phyloP scores from a whole-genome alignment of 2,797 vertebrate species.

The Menidia menidia region DNA sequence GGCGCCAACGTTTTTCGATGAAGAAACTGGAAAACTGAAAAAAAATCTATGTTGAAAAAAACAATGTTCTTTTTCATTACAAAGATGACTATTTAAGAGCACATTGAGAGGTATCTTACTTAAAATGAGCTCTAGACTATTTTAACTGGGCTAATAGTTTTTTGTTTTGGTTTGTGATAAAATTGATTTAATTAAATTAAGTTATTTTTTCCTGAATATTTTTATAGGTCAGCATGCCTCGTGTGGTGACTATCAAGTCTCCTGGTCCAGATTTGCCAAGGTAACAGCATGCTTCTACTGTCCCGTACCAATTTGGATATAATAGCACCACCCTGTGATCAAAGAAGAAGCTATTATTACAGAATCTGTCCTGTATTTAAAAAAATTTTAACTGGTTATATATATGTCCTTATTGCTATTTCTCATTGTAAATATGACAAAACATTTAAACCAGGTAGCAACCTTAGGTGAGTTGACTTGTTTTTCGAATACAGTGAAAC shows the following conservation, averaged over 20 bases:
- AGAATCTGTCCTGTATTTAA: too few species aligned
- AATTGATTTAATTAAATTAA: too few species aligned
- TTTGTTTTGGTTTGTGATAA: too few species aligned
- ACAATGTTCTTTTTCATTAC: neutral
- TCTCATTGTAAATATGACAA: neutral
- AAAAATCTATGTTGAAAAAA: neutral
- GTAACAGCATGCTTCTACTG: slow-evolving; percentile 55
- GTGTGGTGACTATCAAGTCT: slow-evolving; percentile 89
- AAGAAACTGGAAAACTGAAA: too few species aligned
- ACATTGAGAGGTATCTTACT: neutral
- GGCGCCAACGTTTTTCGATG: neutral
- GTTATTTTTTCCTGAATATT: slow-evolving; percentile 19
- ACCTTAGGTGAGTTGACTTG: too few species aligned
- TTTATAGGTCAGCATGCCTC: slow-evolving; percentile 86
- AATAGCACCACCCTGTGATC: slow-evolving; percentile 27
- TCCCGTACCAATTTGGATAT: neutral
- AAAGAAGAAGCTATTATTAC: neutral
- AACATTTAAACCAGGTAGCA: too few species aligned
- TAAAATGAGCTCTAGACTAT: neutral
- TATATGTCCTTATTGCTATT: neutral
- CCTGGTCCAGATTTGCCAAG: slow-evolving; percentile 97
- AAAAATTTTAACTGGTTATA: neutral
- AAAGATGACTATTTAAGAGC: neutral
- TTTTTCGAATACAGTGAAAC: too few species aligned
- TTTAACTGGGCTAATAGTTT: neutral